A percentile compares a stretch with the other conserved stretches of the same genome.
Evolutionary conservation across 1,140 invertebrate species (phyloP).

Genomic region (Condylostylus longicornis): DNA sequence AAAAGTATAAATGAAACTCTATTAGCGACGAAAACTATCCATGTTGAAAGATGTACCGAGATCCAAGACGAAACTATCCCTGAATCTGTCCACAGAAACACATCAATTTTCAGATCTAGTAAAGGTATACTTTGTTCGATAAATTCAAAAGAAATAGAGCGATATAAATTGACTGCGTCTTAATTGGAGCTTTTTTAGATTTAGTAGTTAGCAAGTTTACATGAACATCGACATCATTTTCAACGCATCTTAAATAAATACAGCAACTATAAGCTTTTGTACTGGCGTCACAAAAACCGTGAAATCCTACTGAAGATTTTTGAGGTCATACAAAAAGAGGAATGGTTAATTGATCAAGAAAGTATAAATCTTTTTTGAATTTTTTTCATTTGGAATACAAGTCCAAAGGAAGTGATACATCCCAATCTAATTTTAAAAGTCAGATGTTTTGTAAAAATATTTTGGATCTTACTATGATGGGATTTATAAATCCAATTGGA

Average conservation of each 20-base stretch:
- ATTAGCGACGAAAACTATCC: conserved; percentile 17
- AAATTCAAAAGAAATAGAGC: too few species aligned
- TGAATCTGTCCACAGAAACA: conserved; percentile 17
- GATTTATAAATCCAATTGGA: too few species aligned
- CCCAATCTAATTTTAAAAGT: conserved; percentile 21
- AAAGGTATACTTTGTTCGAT: too few species aligned
- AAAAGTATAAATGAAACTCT: too few species aligned
- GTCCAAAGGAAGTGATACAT: conserved; percentile 17
- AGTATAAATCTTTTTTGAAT: conserved; percentile 9
- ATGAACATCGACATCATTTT: not conserved
- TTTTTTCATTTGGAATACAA: conserved; percentile 8
- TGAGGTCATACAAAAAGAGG: too few species aligned
- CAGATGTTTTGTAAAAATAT: conserved; percentile 23
- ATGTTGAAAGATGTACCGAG: conserved; percentile 7
- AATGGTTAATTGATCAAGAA: not conserved
- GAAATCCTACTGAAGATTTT: not conserved
- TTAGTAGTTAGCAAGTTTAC: not conserved
- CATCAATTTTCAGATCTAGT: too few species aligned
- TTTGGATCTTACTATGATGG: too few species aligned
- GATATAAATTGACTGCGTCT: too few species aligned
- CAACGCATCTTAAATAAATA: not conserved
- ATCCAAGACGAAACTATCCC: conserved; percentile 17
- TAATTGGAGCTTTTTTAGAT: conserved; percentile 1
- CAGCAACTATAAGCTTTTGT: not conserved
- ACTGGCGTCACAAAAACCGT: too few species aligned